These are phyloP conservation scores for Girardia tigrina DNA, from an alignment of 2,888 invertebrate genomes.

Conservation along the genomic window DNA sequence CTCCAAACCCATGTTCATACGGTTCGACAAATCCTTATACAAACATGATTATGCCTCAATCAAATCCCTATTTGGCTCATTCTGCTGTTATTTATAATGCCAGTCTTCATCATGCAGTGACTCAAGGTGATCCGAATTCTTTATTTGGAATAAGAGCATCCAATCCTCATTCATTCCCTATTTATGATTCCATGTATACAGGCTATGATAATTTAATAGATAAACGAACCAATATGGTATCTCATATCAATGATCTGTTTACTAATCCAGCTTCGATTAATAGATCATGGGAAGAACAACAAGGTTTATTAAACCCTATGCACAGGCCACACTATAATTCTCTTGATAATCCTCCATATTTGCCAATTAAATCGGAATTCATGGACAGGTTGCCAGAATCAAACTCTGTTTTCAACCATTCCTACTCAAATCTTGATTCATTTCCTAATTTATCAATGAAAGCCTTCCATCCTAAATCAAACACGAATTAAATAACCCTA, in stretches of 20 bases:
- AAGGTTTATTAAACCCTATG: not conserved
- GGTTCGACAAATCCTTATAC: not conserved
- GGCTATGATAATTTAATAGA: slow-evolving; percentile 13
- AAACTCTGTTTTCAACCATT: slow-evolving; percentile 13
- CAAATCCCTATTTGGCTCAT: slow-evolving; percentile 9
- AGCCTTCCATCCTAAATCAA: not conserved
- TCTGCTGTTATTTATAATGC: slow-evolving; percentile 14
- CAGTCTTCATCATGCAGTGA: slow-evolving; percentile 20
- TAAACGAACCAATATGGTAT: slow-evolving; percentile 20
- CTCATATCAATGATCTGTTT: not conserved
- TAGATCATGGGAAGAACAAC: slow-evolving; percentile 6
- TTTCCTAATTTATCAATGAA: not conserved
- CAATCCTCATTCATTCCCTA: slow-evolving; percentile 19
- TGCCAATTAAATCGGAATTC: slow-evolving; percentile 14
- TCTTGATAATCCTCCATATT: not conserved
- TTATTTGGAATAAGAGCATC: not conserved
- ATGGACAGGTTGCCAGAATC: slow-evolving; percentile 12
- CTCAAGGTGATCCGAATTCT: slow-evolving; percentile 18
- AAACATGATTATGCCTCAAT: slow-evolving; percentile 3
- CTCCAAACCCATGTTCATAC: slow-evolving; percentile 11
- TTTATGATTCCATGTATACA: slow-evolving; percentile 23
- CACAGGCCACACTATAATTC: slow-evolving; percentile 3
- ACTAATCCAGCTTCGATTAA: not conserved
- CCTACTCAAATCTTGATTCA: not conserved
- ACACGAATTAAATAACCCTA: not conserved